Conservation (phyloP, 1,140 invertebrate genomes). For the Sycophaga agraensis region DNA sequence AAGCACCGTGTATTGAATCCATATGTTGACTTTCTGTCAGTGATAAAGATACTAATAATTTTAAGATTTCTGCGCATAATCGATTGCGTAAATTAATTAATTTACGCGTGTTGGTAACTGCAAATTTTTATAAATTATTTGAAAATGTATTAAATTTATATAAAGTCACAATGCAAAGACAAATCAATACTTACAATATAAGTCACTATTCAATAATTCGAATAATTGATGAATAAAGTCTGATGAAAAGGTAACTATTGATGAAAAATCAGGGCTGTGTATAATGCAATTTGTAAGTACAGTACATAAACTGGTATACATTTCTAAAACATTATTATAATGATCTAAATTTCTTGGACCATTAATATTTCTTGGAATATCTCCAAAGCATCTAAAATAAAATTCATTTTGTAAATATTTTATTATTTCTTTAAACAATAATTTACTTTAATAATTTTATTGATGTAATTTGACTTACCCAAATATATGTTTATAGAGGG, state of each 20-base stretch:
- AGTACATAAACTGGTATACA: constrained; percentile 55
- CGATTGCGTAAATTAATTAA: constrained; percentile 52
- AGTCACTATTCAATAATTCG: constrained; percentile 50
- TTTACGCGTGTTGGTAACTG: constrained; percentile 44
- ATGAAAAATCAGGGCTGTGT: constrained; percentile 46
- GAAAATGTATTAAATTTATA: not conserved
- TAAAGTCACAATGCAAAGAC: not conserved
- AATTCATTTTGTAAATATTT: not conserved
- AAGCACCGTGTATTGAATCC: constrained; percentile 45
- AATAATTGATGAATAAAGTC: constrained; percentile 55
- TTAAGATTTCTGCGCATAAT: constrained; percentile 56
- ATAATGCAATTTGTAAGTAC: constrained; percentile 52
- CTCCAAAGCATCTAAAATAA: constrained; percentile 44
- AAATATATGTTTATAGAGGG: constrained; percentile 48
- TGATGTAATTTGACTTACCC: constrained; percentile 35
- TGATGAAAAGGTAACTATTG: constrained; percentile 50
- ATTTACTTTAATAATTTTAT: not conserved
- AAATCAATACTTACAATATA: constrained; percentile 51
- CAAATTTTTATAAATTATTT: constrained; percentile 15
- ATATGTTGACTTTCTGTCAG: constrained; percentile 44
- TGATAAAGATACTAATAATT: constrained; percentile 51
- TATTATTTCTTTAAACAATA: not conserved
- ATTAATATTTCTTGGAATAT: constrained; percentile 42
- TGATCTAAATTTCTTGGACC: constrained; percentile 44
- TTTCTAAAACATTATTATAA: constrained; percentile 56